Base-by-base conservation (phyloP, 1,140 invertebrate genomes). In the Drosophila punjabiensis region DNA sequence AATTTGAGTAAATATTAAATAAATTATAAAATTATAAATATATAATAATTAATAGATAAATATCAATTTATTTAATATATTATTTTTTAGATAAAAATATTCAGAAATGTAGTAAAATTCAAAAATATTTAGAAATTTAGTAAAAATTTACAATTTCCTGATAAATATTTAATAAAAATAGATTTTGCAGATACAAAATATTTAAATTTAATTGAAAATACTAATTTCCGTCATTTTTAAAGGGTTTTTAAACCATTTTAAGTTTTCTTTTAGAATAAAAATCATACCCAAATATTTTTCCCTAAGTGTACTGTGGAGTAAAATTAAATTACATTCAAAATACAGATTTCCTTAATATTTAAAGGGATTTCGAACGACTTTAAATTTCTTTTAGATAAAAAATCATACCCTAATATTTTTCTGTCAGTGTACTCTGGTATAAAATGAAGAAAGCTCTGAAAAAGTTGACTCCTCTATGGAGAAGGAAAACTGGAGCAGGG, bases 381-480 rank as follows among this genome's bases (percentile, higher is more conserved):
- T 24, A 24, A 20, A 13, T 28, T 50, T 16, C 4, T 4, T 6
- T n/a, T 45, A 20, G 3, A 20, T 10, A 9, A 13, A 3, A 13
- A 28, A 20, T 39, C 8, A 11, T 0, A 4, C 1, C 1, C 1
- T 16, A 28, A 30, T 24, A 58, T 30, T 60, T n/a, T 35, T 18
- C 28, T n/a, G 8, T 10, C 20, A 28, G 47, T 65, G 33, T 37
- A 30, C 55, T 66, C 14, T 47, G 28, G n/a, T 47, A 74, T 66
- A 79, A 52, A 66, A 45, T 65, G 43, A 76, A 66, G 71, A 81
- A 76, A 76, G 60, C 41, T 56, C 61, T 43, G 37, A 78, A 82
- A 86, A 84, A 71, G 71, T 88, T 89, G 73, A 88, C 77, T 88
- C 70, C 67, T 62, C 53, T 50, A 59, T 16, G 28, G 43, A 52